These are phyloP conservation scores for Brachyalestes nurse DNA, from an alignment of 2,797 vertebrate genomes.

Conservation along the genomic window DNA sequence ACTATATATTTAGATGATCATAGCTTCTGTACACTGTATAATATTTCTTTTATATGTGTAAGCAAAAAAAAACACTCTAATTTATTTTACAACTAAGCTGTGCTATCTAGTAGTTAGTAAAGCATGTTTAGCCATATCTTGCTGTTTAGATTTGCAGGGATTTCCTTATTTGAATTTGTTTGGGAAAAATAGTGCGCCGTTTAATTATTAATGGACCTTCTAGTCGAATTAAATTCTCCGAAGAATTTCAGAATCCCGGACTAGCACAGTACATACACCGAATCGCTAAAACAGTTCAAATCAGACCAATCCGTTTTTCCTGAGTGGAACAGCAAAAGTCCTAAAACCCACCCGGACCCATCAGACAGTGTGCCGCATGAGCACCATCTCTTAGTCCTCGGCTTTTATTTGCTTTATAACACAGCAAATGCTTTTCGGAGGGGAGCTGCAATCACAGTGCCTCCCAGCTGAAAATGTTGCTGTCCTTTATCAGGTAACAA, in stretches of 20 bases:
- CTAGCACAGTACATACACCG: background rate
- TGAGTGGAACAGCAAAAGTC: background rate
- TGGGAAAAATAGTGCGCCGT: background rate
- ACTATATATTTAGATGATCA: background rate
- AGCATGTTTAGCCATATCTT: background rate
- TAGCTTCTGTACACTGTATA: background rate
- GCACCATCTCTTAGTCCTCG: constrained; percentile 14
- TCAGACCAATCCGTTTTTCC: background rate
- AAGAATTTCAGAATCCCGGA: too few species aligned
- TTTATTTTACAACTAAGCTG: background rate
- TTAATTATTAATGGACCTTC: background rate
- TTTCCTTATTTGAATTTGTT: background rate
- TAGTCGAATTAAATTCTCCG: too few species aligned
- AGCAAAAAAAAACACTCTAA: background rate
- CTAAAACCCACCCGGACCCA: background rate
- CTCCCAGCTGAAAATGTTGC: constrained; percentile 33
- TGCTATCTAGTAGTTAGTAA: too few species aligned
- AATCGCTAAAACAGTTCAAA: background rate
- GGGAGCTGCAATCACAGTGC: constrained; percentile 26
- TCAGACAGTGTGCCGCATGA: background rate
- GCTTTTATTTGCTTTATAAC: constrained; percentile 28
- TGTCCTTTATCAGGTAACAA: constrained; percentile 29
- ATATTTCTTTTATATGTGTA: background rate
- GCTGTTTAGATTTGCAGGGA: background rate
- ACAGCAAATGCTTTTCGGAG: constrained; percentile 9